Percentiles rank a stretch among this genome's conserved stretches.
phyloP scores from a whole-genome alignment of 2,113 vertebrate species.

The Glaucidium brasilianum region DNA sequence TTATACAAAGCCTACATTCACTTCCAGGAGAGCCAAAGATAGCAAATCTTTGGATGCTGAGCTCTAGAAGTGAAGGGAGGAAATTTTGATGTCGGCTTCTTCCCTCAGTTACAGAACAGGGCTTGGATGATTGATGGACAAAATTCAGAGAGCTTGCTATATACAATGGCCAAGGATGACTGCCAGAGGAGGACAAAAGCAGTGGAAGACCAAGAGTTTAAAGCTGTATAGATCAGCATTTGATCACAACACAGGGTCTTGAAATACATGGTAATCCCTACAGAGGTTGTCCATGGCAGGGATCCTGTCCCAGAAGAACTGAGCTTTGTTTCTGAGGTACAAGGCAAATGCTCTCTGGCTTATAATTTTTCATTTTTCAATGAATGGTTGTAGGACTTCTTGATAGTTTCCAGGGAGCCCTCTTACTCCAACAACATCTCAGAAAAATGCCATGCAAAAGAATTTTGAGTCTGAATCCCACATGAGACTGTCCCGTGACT shows the following conservation, averaged over 20 bases:
- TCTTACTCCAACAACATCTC: slow-evolving; percentile 43
- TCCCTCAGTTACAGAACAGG: not conserved
- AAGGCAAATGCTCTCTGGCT: not conserved
- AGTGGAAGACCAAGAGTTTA: not conserved
- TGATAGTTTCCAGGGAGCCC: slow-evolving; percentile 41
- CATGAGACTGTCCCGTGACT: not conserved
- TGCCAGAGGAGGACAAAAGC: not conserved
- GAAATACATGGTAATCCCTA: not conserved
- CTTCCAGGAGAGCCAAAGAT: not conserved
- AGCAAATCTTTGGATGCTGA: not conserved
- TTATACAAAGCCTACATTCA: not conserved
- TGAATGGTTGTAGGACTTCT: not conserved
- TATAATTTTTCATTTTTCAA: not conserved
- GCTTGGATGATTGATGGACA: not conserved
- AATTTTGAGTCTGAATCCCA: not conserved
- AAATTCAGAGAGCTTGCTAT: not conserved
- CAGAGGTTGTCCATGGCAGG: not conserved
- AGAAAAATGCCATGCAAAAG: slow-evolving; percentile 7
- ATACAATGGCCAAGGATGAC: not conserved
- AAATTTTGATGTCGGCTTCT: not conserved
- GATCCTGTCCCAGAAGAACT: not conserved
- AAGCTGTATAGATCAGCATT: not conserved
- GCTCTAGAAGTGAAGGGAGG: not conserved
- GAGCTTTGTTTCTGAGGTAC: not conserved
- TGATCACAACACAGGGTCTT: not conserved